Evolutionary conservation across 2,888 invertebrate genomes (phyloP).

Genomic region (Drosophila anomelani): DNA sequence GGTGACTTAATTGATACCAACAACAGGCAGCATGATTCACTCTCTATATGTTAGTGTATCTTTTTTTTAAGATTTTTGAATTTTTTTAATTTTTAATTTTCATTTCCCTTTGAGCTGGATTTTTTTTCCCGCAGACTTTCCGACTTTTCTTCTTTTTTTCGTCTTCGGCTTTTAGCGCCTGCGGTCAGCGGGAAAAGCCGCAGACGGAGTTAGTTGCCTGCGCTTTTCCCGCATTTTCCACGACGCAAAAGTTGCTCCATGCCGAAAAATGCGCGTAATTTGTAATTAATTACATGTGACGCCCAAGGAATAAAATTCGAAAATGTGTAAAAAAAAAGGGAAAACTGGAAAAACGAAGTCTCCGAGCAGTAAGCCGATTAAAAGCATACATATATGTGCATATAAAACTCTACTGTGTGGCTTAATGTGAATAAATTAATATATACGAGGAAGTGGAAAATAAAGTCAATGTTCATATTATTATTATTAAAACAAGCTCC

Average conservation of each 20-base stretch:
- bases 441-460: not conserved
- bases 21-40: constrained; percentile 31
- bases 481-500: not conserved
- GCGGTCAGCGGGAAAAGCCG: constrained; percentile 59
- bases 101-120: constrained; percentile 23
- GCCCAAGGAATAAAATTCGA: constrained; percentile 32
- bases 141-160: constrained; percentile 1
- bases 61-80: not conserved
- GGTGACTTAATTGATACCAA: constrained; percentile 69
- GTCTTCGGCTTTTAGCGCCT: constrained; percentile 69
- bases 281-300: constrained; percentile 51
- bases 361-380: constrained; percentile 1
- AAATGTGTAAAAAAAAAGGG: not conserved
- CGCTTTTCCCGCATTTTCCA: constrained; percentile 3
- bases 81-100: constrained; percentile 18
- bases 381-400: not conserved
- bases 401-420: too few species aligned
- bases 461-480: not conserved
- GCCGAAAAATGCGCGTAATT: constrained; percentile 41
- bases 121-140: constrained; percentile 4
- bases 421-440: not conserved
- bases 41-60: not conserved
- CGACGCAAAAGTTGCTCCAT: constrained; percentile 32
- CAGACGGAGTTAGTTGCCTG: constrained; percentile 19
- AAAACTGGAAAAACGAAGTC: not conserved